Evolutionary conservation across 2,888 invertebrate species (phyloP), one percentile per base, ranked within the genome.

Genomic region (Mesorhabditis spiculigera): DNA sequence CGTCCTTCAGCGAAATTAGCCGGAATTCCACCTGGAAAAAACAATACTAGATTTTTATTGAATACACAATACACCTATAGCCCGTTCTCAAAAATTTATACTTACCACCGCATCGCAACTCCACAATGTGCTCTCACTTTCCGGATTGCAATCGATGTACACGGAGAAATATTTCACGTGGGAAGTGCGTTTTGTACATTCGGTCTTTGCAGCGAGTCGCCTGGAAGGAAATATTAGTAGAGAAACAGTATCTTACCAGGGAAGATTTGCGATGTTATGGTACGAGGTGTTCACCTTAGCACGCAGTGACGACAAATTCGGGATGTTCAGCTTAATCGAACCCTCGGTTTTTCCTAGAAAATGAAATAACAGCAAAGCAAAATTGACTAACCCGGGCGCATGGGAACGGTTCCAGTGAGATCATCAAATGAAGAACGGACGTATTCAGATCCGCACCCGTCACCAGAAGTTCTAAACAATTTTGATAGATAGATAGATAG

Each of bases 121-220:
- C 85, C 85, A 85, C 13, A 85, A 75, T 3, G 84, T 83, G 42
- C 78, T 77, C 71, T 85, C 83, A 16, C 78, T 78, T 42, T 84
- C 84, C 42, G 85, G 84, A 72, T 85, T 84, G 72, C 85, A 85
- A 72, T 85, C 85, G 61, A 85, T 84, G 73, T 84, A 84, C 5
- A 85, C 84, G 10, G 81, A 82, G 75, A 85, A 85, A 73, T 77
- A 84, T 65, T 75, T 77, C 6, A 72, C 71, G 41, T 81, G 76
- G 8, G 79, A 81, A 42, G 85, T 85, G 28, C 85, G 71, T 69
- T 83, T 82, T 44, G 82, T 75, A 69, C 77, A 81, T 71, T 85
- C 85, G 13, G 84, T 83, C 71, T 85, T 85, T 4, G 85, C 85
- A 0, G 85, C 82, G 62, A 85, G 69, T n/a, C 84, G 75, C 84